Base-by-base conservation (phyloP, 2,797 vertebrate genomes). In the Menidia menidia region DNA sequence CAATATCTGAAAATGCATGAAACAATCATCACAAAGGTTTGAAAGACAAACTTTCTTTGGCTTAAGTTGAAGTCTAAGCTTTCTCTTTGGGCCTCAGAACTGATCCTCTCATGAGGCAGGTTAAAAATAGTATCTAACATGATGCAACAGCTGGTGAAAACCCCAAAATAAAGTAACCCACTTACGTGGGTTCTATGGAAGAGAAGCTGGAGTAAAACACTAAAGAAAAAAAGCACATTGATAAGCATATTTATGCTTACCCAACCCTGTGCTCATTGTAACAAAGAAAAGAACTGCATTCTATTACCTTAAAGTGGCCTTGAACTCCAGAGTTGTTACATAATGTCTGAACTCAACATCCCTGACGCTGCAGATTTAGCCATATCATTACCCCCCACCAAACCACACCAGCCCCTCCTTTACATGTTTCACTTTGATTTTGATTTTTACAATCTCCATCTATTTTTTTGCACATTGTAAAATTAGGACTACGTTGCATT, bases 131-230 rank as follows among this genome's bases (percentile, higher is more conserved):
- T 58, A 57, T 63, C 83, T 80, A 86, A 83, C 87, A 89, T 92
- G 91, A 93, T 64, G 88, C 89, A 90, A 92, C 91, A 93, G 92
- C 83, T 92, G 90, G 81, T 77, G 77, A 82, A 81, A 83, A 77
- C 73, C 86, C 80, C 73, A 75, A 92, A 93, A 90, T 88, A 91
- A 89, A 85, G 67, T 62, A 88, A 79, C 73, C 72, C 64, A 74
- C 84, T 84, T 55, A 64, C 71, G 74, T 65, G 59, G 71, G 68
- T 47, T 67, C 59, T 77, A 53, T 54, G n/a, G 59, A 73, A 66
- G 69, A 75, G 72, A 62, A 63, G 72, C 48, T 64, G 58, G 50
- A 64, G 72, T 66, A 70, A 81, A 75, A 66, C 52, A 75, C 58
- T 63, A 45, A 73, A 71, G 43, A 60, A 77, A 30, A 52, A 39